A percentile compares a stretch with the other conserved stretches of the same genome.
Evolutionary conservation across 2,888 invertebrate species (phyloP).

Genomic region (Acleris emargana): DNA sequence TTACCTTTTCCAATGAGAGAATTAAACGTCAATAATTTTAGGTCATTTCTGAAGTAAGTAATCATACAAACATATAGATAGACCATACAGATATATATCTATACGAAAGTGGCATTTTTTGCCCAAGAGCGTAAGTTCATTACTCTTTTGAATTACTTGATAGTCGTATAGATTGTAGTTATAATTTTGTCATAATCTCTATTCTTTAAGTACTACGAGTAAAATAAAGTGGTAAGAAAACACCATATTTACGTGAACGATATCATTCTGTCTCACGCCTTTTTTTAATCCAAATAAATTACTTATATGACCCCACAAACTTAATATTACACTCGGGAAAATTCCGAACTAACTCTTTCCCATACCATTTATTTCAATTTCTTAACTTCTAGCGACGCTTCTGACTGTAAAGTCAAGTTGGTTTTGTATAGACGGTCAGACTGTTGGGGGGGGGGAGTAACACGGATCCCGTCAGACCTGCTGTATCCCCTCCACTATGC

Average conservation of each 20-base stretch:
- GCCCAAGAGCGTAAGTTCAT: no score
- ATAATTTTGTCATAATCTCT: no score
- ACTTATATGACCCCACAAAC: conserved; percentile 10
- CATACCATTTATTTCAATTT: no score
- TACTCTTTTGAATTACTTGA: no score
- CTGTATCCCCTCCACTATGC: conserved; percentile 26
- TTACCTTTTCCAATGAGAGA: no score
- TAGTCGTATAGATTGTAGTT: no score
- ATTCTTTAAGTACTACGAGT: no score
- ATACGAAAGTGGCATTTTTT: no score
- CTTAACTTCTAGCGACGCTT: background rate
- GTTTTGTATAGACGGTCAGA: conserved; percentile 9
- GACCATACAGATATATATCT: no score
- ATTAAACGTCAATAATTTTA: no score
- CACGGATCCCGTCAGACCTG: conserved; percentile 31
- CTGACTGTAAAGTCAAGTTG: background rate
- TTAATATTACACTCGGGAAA: background rate
- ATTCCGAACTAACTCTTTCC: background rate
- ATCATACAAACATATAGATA: no score
- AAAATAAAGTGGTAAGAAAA: background rate
- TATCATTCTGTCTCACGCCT: conserved; percentile 10
- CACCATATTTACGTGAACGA: background rate
- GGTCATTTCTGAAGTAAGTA: no score
- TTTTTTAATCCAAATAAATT: conserved; percentile 8
- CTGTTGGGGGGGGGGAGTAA: conserved; percentile 28